Percentiles rank a stretch among this genome's conserved stretches.
phyloP scores from a whole-genome alignment of 2,113 vertebrate genomes.

The Rhipidura dahli region DNA sequence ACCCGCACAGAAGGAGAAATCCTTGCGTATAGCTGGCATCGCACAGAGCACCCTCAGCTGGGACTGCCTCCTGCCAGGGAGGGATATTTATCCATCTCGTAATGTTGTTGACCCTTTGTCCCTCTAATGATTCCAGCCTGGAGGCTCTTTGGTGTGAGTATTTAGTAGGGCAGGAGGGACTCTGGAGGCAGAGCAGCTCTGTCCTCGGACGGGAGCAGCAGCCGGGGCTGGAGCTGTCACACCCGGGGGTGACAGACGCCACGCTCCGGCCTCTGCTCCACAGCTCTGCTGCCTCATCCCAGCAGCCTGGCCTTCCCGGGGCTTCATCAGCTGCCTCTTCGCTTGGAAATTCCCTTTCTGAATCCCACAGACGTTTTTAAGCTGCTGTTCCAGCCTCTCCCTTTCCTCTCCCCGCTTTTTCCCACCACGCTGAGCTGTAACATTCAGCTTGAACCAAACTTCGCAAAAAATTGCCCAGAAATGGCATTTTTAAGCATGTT shows the following conservation, averaged over 20 bases:
- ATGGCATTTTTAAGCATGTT: not conserved
- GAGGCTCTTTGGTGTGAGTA: conserved; percentile 34
- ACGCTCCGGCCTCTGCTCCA: not conserved
- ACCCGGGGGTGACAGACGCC: not conserved
- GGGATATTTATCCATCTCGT: conserved; percentile 47
- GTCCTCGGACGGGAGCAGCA: not conserved
- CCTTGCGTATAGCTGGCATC: conserved; percentile 65
- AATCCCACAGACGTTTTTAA: not conserved
- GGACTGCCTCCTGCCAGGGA: not conserved
- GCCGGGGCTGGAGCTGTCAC: not conserved
- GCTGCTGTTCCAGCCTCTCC: not conserved
- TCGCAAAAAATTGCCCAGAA: not conserved
- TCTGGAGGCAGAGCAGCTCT: not conserved
- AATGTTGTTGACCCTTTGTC: conserved; percentile 46
- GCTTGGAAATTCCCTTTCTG: not conserved
- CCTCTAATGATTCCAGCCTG: conserved; percentile 29
- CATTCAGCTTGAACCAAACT: not conserved
- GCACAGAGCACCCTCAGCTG: not conserved
- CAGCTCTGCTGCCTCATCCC: not conserved
- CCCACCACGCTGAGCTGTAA: accelerated
- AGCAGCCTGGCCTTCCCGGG: not conserved
- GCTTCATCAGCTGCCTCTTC: not conserved
- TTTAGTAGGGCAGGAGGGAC: not conserved
- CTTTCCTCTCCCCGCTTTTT: not conserved
- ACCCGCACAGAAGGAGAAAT: not conserved